These are phyloP conservation scores for Erythrocercus mccallii DNA, from an alignment of 2,113 vertebrate species.

Conservation along the genomic window DNA sequence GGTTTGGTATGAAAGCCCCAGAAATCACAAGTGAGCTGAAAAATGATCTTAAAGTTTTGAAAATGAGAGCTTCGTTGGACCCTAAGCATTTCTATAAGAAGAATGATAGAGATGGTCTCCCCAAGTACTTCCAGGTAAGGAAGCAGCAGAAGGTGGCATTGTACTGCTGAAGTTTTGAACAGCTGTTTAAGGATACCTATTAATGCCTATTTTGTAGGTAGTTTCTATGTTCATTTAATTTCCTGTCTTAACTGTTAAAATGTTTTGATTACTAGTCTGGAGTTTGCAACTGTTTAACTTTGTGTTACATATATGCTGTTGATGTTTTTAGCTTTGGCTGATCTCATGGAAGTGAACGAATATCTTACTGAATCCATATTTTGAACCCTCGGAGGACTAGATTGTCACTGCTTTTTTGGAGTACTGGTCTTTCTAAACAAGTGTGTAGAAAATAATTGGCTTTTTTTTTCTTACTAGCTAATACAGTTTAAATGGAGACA, in stretches of 20 bases:
- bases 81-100: slow-evolving; percentile 98
- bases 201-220: background rate
- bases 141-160: background rate
- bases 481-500: background rate
- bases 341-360: background rate
- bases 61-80: slow-evolving; percentile 90
- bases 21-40: slow-evolving; percentile 89
- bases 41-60: slow-evolving; percentile 87
- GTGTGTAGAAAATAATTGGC: background rate
- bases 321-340: background rate
- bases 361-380: background rate
- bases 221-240: background rate
- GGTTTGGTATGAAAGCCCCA: slow-evolving; percentile 97
- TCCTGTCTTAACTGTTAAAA: background rate
- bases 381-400: background rate
- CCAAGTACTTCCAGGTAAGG: slow-evolving; percentile 94
- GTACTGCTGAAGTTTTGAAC: background rate
- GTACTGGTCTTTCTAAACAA: background rate
- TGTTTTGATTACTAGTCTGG: background rate
- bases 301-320: background rate
- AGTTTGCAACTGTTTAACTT: background rate
- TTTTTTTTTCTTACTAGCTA: background rate
- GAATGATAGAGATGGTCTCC: slow-evolving; percentile 91
- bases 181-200: background rate
- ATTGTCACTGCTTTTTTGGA: background rate